phyloP scores from a whole-genome alignment of 2,888 invertebrate genomes.

The Melitaea athalia region DNA sequence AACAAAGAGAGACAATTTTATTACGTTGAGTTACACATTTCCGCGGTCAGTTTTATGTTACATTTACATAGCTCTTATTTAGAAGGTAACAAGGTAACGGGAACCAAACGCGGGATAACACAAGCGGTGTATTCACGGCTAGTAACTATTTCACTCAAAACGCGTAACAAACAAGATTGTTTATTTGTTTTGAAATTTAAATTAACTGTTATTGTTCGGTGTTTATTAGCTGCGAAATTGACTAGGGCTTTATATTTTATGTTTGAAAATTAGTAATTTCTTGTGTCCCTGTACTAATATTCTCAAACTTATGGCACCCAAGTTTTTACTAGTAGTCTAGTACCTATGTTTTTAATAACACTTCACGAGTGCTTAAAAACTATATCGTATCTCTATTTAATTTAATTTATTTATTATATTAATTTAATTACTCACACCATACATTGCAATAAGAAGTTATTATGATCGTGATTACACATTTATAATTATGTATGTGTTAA shows the following conservation, averaged over 20 bases:
- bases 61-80: not conserved
- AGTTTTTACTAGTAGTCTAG: no score
- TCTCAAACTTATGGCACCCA: no score
- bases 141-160: conserved; percentile 11
- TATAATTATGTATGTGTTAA: no score
- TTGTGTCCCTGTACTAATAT: no score
- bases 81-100: not conserved
- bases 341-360: no score
- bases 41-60: conserved; percentile 5
- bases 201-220: conserved; percentile 9
- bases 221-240: not conserved
- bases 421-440: no score
- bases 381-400: no score
- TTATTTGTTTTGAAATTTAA: conserved; percentile 5
- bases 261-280: no score
- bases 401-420: no score
- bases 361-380: no score
- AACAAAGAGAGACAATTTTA: conserved; percentile 9
- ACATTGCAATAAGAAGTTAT: no score
- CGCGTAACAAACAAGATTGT: conserved; percentile 4
- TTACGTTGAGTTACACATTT: conserved; percentile 17
- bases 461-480: no score
- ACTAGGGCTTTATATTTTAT: not conserved
- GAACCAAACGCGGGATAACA: not conserved
- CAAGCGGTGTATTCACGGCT: not conserved